These are phyloP conservation scores for Ophioninae sp. DNA, from an alignment of 2,888 invertebrate genomes.

Conservation along the genomic window DNA sequence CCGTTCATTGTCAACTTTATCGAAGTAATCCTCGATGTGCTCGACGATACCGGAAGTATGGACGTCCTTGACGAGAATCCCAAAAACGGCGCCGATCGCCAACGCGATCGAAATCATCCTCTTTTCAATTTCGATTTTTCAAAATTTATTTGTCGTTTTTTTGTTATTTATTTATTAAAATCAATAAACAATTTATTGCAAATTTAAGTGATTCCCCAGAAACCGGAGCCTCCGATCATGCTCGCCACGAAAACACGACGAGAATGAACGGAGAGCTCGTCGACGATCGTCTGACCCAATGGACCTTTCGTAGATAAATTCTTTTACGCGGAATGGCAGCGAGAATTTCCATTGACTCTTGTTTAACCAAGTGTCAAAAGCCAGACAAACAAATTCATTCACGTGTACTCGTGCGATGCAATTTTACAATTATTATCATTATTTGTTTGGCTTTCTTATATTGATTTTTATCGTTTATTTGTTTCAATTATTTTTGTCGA, in stretches of 20 bases:
- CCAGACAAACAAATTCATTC: background rate
- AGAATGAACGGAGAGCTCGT: slow-evolving; percentile 38
- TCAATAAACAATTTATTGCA: background rate
- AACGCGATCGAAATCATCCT: slow-evolving; percentile 30
- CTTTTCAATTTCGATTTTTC: background rate
- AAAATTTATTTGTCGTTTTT: background rate
- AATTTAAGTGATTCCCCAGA: background rate
- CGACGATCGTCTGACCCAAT: slow-evolving; percentile 54
- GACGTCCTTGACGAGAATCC: slow-evolving; percentile 25
- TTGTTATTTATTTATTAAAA: background rate
- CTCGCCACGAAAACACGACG: slow-evolving; percentile 36
- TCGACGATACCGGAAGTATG: slow-evolving; percentile 13
- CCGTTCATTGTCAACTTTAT: slow-evolving; percentile 63
- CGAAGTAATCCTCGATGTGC: slow-evolving; percentile 64
- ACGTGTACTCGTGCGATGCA: slow-evolving; percentile 4
- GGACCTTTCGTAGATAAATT: slow-evolving; percentile 53
- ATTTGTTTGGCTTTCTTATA: no score
- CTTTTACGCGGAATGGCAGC: slow-evolving; percentile 30
- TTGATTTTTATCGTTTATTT: no score
- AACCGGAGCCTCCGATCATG: background rate
- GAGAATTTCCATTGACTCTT: slow-evolving; percentile 35
- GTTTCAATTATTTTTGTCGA: no score
- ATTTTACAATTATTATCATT: background rate
- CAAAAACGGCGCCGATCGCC: slow-evolving; percentile 25
- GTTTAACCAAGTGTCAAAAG: slow-evolving; percentile 10